A percentile compares a stretch with the other conserved stretches of the same genome.
Evolutionary conservation across 2,797 vertebrate species (phyloP).

Genomic region (Myoxocephalus aenaeus): DNA sequence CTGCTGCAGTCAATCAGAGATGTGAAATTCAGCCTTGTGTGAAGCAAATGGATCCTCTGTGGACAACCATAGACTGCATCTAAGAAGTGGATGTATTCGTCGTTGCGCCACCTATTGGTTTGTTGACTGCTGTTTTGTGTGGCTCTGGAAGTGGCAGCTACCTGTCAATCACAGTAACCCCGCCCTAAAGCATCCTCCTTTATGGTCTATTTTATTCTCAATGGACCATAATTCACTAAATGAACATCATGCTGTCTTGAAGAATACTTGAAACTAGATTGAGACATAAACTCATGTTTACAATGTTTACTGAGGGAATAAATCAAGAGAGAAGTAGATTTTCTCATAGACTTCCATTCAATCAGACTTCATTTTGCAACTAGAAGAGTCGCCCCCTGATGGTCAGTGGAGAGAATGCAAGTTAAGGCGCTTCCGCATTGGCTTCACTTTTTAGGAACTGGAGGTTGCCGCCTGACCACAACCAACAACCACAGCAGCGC

Average conservation of each 20-base stretch:
- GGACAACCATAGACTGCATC: too few species aligned
- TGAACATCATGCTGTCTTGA: not conserved
- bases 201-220: too few species aligned
- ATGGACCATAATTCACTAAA: too few species aligned
- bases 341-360: not conserved
- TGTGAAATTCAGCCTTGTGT: too few species aligned
- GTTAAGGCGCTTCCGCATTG: not conserved
- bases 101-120: too few species aligned
- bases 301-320: not conserved
- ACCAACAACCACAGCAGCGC: not conserved
- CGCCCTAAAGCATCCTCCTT: too few species aligned
- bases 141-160: too few species aligned
- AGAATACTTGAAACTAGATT: not conserved
- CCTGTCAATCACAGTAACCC: too few species aligned
- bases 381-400: not conserved
- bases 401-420: not conserved
- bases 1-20: too few species aligned
- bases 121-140: too few species aligned
- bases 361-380: not conserved
- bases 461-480: not conserved
- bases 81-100: too few species aligned
- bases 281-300: not conserved
- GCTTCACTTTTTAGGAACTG: not conserved
- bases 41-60: too few species aligned
- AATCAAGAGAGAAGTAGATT: not conserved